phyloP scores from a whole-genome alignment of 2,113 vertebrate genomes.

The Stigmatopora nigra region DNA sequence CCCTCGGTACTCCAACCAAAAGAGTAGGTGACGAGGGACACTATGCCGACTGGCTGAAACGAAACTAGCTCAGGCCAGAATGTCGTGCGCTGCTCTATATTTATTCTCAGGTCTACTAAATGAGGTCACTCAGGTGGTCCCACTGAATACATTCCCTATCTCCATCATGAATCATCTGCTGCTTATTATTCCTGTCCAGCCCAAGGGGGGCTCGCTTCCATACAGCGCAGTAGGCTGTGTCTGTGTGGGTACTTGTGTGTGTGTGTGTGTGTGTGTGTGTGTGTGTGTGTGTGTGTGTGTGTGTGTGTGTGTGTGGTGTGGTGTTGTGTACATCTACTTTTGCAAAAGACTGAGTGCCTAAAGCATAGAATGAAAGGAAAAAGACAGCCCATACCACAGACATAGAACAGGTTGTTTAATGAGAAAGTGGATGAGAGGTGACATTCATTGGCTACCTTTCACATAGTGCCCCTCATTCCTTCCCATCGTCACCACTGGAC shows the following conservation, averaged over 20 bases:
- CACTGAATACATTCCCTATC: slow-evolving; percentile 63
- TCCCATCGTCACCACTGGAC: slow-evolving; percentile 3
- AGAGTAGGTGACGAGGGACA: slow-evolving; percentile 38
- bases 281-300: neutral
- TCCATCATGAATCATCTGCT: slow-evolving; percentile 69
- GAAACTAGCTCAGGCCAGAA: slow-evolving; percentile 30
- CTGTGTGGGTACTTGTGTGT: slow-evolving; percentile 1
- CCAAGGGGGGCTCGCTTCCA: slow-evolving; percentile 46
- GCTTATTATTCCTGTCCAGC: slow-evolving; percentile 68
- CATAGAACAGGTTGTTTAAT: slow-evolving; percentile 68
- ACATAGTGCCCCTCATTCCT: slow-evolving; percentile 27
- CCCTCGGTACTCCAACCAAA: slow-evolving; percentile 28
- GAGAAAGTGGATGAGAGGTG: slow-evolving; percentile 71
- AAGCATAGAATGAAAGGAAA: slow-evolving; percentile 42
- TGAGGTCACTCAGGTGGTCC: slow-evolving; percentile 72
- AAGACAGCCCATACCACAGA: slow-evolving; percentile 60
- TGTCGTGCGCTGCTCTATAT: slow-evolving; percentile 55
- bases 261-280: slow-evolving; percentile 2
- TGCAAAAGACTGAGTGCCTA: slow-evolving; percentile 30
- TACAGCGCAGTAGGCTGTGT: slow-evolving; percentile 22
- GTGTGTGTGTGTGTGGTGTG: neutral
- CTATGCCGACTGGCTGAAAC: slow-evolving; percentile 32
- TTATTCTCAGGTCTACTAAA: slow-evolving; percentile 69
- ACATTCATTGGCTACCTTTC: slow-evolving; percentile 69
- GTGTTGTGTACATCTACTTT: neutral